phyloP scores from a whole-genome alignment of 2,888 invertebrate genomes.

The Fabriciana adippe region DNA sequence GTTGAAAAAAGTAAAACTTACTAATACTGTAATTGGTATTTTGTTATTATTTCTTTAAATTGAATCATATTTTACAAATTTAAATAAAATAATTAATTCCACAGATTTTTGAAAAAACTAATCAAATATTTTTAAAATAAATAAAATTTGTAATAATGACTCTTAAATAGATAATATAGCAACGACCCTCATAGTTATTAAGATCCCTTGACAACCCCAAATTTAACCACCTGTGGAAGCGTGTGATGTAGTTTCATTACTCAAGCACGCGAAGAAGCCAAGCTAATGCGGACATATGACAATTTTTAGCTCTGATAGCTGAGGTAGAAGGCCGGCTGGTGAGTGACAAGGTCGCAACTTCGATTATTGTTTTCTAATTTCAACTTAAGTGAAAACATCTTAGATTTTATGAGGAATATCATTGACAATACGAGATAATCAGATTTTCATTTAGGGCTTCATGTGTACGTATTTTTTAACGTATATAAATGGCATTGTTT shows the following conservation, averaged over 20 bases:
- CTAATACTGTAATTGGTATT: no score
- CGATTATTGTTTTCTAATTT: not conserved
- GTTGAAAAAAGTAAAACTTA: no score
- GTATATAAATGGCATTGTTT: no score
- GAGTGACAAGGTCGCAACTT: slow-evolving; percentile 1
- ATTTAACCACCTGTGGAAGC: slow-evolving; percentile 17
- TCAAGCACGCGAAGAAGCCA: slow-evolving; percentile 21
- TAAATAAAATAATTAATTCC: no score
- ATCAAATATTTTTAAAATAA: no score
- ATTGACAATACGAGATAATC: no score
- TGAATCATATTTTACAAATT: no score
- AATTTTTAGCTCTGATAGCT: slow-evolving; percentile 12
- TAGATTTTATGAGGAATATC: not conserved
- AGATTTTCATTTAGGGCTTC: no score
- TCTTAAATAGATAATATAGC: not conserved
- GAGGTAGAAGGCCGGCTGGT: slow-evolving; percentile 14
- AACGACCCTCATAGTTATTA: slow-evolving; percentile 4
- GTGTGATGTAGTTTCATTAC: slow-evolving; percentile 17
- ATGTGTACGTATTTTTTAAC: no score
- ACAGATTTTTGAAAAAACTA: no score
- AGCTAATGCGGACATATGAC: slow-evolving; percentile 14
- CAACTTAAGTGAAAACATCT: not conserved
- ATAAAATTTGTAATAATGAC: not conserved
- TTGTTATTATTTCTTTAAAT: not conserved
- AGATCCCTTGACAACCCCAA: slow-evolving; percentile 2